Conservation (phyloP, 1,140 invertebrate species). For the Drosophila nigromelanica region DNA sequence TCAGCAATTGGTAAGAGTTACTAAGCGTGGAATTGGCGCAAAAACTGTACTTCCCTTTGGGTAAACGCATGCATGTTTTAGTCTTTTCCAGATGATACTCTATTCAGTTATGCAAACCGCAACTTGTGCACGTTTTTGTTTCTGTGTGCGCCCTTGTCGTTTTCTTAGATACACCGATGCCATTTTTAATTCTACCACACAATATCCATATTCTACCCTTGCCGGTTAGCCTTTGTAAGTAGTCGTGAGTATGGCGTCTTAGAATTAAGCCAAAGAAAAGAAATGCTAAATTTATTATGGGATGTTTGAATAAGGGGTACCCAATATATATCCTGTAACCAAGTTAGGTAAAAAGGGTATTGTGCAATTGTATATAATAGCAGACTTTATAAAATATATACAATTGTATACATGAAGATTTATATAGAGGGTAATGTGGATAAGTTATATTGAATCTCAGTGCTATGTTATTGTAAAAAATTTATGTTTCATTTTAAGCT, state of each 20-base stretch:
- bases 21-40: conserved; percentile 16
- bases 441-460: too few relatives aligned
- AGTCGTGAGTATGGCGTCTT: conserved; percentile 13
- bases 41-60: conserved; percentile 46
- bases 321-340: background rate
- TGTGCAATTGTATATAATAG: background rate
- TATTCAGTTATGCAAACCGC: conserved; percentile 56
- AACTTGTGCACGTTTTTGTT: conserved; percentile 76
- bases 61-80: conserved; percentile 32
- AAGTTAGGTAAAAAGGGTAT: background rate
- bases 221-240: conserved; percentile 49
- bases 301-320: conserved; percentile 60
- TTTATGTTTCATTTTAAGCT: too few relatives aligned
- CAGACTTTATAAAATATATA: too few relatives aligned
- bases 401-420: too few relatives aligned
- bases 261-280: conserved; percentile 52
- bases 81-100: conserved; percentile 32
- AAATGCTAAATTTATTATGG: conserved; percentile 74
- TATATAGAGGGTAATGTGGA: too few relatives aligned
- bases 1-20: conserved; percentile 2
- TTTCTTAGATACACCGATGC: conserved; percentile 7
- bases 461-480: too few relatives aligned
- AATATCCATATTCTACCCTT: conserved; percentile 60
- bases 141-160: conserved; percentile 7
- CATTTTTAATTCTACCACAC: conserved; percentile 70